Evolutionary conservation across 2,797 vertebrate species (phyloP), one percentile per base, ranked within the genome.

Genomic region (Platyrinchus mystaceus): DNA sequence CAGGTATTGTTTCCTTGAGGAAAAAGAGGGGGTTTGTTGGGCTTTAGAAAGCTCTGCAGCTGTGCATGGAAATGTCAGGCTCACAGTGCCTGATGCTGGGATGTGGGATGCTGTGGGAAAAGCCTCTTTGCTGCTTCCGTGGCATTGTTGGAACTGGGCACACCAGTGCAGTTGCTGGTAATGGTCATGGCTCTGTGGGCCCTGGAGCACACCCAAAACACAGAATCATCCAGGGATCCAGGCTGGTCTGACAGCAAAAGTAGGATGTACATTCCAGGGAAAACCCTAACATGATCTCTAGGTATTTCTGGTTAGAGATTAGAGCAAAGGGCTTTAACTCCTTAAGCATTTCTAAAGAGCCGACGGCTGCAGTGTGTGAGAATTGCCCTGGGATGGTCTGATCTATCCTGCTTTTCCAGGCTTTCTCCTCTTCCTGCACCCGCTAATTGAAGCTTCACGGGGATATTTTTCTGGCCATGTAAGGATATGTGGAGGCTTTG

Each of bases 121-220:
- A 36, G 22, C 23, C 20, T 13, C 32, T 28, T 10, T 12, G 3
- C 17, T 27, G 37, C 43, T 47, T 21, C 37, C 6, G 4, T 1
- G 3, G 62, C 24, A 5, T 52, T 9, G 47, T 2, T 2, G 3
- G 41, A 34, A 44, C 24, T 9, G 60, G 43, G 26, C 13, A 5
- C 7, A 8, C 26, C 64, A 19, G 49, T 7, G 39, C 12, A 3
- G 73, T 32, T 37, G 30, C 44, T 39, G 50, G 63, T 21, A 3
- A 5, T 0, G 5, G 63, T 6, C 49, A 17, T 14, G 43, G 53
- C 46, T 36, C 34, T 6, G 32, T 5, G n/a, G 22, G 6, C 30
- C 11, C 36, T 34, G 63, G 39, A 75, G 19, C 32, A 24, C 44
- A 14, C 21, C 21, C 7, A 10, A 24, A 49, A 1, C 19, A n/a